Percentiles rank a stretch among this genome's conserved stretches.
Evolutionary conservation across 2,113 vertebrate genomes (phyloP).

Genomic region (Sphaerodactylus townsendi): DNA sequence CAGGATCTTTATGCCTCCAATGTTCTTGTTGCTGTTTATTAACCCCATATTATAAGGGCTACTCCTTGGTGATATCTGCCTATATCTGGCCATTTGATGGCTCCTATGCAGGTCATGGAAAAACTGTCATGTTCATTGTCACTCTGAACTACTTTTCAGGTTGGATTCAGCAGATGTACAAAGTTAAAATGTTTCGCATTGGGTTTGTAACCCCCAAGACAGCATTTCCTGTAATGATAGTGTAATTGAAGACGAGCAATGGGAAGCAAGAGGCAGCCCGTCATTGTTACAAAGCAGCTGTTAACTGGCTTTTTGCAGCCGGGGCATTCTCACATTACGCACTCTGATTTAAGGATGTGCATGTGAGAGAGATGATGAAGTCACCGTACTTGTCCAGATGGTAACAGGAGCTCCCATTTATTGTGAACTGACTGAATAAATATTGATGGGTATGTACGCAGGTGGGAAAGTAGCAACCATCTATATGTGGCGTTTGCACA

Average conservation of each 20-base stretch:
- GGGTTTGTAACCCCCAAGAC: background rate
- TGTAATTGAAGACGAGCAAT: background rate
- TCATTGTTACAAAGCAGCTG: background rate
- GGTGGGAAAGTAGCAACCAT: background rate
- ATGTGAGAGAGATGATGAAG: too few species aligned
- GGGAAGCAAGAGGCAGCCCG: background rate
- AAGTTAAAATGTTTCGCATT: background rate
- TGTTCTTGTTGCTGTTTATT: background rate
- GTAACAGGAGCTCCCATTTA: background rate
- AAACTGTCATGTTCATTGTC: background rate
- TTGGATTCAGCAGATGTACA: background rate
- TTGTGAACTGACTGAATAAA: background rate
- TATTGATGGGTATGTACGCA: background rate
- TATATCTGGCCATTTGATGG: background rate
- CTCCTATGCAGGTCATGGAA: background rate
- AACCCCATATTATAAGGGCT: background rate
- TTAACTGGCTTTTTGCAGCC: background rate
- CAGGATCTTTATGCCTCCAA: too few species aligned
- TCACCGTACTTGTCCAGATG: fast-evolving
- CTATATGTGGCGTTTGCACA: background rate
- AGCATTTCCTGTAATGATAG: background rate
- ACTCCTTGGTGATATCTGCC: background rate
- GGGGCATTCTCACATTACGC: fast-evolving
- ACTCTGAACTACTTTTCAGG: background rate
- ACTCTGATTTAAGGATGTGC: background rate